Conservation (phyloP, 2,113 vertebrate species). For the Rallus limicola region DNA sequence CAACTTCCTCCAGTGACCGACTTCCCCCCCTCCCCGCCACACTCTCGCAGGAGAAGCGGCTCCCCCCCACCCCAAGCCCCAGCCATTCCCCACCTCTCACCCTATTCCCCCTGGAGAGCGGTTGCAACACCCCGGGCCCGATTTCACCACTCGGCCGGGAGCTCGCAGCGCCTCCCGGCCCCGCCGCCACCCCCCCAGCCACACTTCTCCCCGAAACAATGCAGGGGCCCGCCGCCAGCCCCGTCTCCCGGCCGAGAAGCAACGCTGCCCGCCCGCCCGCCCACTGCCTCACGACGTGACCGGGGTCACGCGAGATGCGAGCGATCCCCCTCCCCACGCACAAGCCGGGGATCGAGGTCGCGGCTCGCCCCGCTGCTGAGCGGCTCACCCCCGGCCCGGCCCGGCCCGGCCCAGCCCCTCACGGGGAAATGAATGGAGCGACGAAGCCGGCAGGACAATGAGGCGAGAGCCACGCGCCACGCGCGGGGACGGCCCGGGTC, state of each 20-base stretch:
- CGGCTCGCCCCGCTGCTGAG: background rate
- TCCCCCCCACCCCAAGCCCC: constrained; percentile 44
- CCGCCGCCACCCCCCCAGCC: constrained; percentile 12
- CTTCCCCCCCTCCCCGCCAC: constrained; percentile 56
- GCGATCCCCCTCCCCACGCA: background rate
- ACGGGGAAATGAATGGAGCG: constrained; percentile 53
- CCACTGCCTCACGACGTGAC: background rate
- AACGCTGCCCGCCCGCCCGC: background rate
- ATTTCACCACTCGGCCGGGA: constrained; percentile 25
- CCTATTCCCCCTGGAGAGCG: background rate
- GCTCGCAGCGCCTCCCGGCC: background rate
- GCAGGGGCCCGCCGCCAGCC: background rate
- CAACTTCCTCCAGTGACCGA: constrained; percentile 79
- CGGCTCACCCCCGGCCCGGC: background rate
- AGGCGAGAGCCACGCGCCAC: constrained; percentile 16
- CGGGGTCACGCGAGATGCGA: background rate
- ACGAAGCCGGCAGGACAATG: constrained; percentile 42
- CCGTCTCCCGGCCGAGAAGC: background rate
- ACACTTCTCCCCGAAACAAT: constrained; percentile 28
- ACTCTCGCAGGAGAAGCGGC: constrained; percentile 35
- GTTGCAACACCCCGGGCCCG: constrained; percentile 29
- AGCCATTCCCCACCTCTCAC: background rate
- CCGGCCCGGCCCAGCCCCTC: background rate
- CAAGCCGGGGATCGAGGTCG: background rate
- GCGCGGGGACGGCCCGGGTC: background rate